phyloP scores from a whole-genome alignment of 2,888 invertebrate genomes.

The Thysanoteuthis rhombus region DNA sequence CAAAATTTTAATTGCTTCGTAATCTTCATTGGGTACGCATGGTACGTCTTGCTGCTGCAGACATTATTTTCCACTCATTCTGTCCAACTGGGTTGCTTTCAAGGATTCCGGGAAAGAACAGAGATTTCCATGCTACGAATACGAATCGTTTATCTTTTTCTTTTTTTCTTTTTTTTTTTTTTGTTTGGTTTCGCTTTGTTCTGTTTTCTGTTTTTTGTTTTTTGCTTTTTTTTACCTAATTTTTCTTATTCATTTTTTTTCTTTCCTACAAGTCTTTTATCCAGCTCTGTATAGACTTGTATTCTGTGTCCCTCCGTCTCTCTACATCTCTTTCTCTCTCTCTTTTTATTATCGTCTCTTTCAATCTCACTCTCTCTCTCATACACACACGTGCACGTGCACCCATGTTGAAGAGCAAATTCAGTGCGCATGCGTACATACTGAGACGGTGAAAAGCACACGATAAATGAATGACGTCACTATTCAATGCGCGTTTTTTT shows the following conservation, averaged over 20 bases:
- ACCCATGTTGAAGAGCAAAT: not conserved
- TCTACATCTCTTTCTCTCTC: not conserved
- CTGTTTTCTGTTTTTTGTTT: too few relatives aligned
- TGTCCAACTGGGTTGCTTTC: not conserved
- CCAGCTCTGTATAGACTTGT: not conserved
- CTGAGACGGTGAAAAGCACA: not conserved
- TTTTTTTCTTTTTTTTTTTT: not conserved
- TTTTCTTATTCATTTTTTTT: too few relatives aligned
- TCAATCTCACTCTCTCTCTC: not conserved
- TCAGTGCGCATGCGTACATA: not conserved
- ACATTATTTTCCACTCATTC: not conserved
- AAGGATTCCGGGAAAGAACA: not conserved
- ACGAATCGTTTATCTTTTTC: not conserved
- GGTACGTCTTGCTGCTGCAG: not conserved
- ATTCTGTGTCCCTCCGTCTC: not conserved
- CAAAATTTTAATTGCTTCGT: not conserved
- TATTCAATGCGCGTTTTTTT: not conserved
- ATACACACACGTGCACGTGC: not conserved
- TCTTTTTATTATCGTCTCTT: not conserved
- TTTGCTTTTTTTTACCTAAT: not conserved
- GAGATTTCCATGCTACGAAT: not conserved
- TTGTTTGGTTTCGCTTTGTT: too few relatives aligned
- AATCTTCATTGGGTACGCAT: not conserved
- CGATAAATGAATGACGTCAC: not conserved
- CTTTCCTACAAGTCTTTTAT: not conserved